Evolutionary conservation across 2,113 vertebrate species (phyloP), one percentile per base, ranked within the genome.

Genomic region (Stigmatopora nigra): DNA sequence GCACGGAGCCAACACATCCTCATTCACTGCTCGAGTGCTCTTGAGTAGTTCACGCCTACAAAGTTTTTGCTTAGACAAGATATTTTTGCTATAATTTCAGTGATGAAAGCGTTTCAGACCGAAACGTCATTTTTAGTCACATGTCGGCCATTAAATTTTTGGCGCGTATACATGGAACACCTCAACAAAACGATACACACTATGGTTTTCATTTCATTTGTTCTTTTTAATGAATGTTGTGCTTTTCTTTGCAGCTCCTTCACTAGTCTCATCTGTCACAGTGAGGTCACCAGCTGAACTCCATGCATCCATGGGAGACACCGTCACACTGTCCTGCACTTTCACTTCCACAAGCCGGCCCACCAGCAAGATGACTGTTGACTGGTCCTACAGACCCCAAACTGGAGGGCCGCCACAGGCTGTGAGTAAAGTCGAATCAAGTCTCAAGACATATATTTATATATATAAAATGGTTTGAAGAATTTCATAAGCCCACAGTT

Each of bases 351-450:
- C 70, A 11, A 87, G 84, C 0, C 83, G 79, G 1, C 73, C 91
- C 20, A 91, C 89, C 0, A 93, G 93, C 68, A 91, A 72, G 58
- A 91, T 96, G 77, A 88, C 81, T 0, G 84, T 97, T 0, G 92
- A 96, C 83, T 98, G 96, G 96, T 92, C 92, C 0, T 96, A 93
- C 51, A 89, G 88, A 5, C 89, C 91, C 0, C 78, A 86, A 38
- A 38, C 69, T 0, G 93, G 92, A 10, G 93, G 93, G 0, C 64
- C 75, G 0, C 71, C 86, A 8, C 56, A 72, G 16, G 60, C 75
- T 1, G 91, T 92, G 78, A 90, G 89, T 84, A 36, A 45, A 45
- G 19, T 41, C 38, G 9, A 10, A 10, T 3, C 38, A 41, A 41
- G 11, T 22, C 10, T 22, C 10, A 53, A 31, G 25, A 1, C 51